Percentiles rank a stretch among this genome's conserved stretches.
These are phyloP conservation scores for Stylophora pistillata DNA, from an alignment of 64 coral and sea anemone genomes.

Conservation along the genomic window DNA sequence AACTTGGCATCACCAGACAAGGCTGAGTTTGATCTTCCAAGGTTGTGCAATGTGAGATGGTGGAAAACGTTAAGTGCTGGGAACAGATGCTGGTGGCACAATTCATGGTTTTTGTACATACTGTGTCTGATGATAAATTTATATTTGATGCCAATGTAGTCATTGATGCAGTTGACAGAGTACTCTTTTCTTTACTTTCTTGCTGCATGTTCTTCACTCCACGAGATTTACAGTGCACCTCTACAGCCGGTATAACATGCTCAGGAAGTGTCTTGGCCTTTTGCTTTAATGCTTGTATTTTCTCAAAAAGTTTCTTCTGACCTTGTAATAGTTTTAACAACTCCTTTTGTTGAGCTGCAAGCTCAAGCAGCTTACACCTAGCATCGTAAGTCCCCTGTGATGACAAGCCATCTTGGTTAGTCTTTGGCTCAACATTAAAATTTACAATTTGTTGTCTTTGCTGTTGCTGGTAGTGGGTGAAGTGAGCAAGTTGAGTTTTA, in stretches of 20 bases:
- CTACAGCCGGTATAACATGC: slow-evolving; percentile 11
- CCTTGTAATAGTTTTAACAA: slow-evolving; percentile 1
- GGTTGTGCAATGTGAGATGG: not conserved
- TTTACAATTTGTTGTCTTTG: slow-evolving; percentile 14
- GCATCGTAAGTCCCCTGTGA: not conserved
- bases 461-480: not conserved
- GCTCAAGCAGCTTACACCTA: slow-evolving; percentile 10
- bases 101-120: not conserved
- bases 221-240: not conserved
- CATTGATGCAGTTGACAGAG: not conserved
- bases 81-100: not conserved
- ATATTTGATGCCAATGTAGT: not conserved
- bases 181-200: not conserved
- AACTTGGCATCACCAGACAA: not conserved
- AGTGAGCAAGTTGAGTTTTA: slow-evolving; percentile 30
- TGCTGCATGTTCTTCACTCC: not conserved
- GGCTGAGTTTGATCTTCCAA: not conserved
- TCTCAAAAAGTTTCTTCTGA: slow-evolving; percentile 40
- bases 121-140: not conserved
- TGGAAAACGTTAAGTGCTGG: not conserved
- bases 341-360: slow-evolving; percentile 36
- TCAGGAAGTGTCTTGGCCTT: not conserved
- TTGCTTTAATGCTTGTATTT: slow-evolving; percentile 15
- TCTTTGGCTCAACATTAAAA: not conserved
- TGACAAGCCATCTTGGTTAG: not conserved